Evolutionary conservation across 2,113 vertebrate genomes (phyloP).

Genomic region (Chamaetylas fuelleborni): DNA sequence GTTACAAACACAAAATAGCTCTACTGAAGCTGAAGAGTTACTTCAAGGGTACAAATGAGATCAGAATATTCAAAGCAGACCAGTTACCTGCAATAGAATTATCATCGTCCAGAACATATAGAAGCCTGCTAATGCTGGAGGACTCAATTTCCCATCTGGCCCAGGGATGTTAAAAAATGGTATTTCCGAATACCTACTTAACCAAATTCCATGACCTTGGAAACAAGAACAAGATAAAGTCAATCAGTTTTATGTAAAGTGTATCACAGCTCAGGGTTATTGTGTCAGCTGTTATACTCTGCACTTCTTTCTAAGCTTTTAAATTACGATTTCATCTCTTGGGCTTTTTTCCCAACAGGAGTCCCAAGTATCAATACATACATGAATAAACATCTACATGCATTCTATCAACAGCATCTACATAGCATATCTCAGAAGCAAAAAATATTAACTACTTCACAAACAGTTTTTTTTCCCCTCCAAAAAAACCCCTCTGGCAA

Average conservation of each 20-base stretch:
- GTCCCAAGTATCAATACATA: not conserved
- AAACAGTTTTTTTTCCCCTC: not conserved
- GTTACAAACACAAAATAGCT: not conserved
- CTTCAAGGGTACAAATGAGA: not conserved
- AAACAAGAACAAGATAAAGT: conserved; percentile 26
- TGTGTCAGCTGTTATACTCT: not conserved
- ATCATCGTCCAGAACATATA: conserved; percentile 98
- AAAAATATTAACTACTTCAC: not conserved
- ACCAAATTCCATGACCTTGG: conserved; percentile 89
- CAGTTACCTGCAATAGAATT: conserved; percentile 91
- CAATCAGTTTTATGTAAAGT: not conserved
- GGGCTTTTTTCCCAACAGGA: not conserved
- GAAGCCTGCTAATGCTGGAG: conserved; percentile 83
- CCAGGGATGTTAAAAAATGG: conserved; percentile 77
- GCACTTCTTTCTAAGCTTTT: not conserved
- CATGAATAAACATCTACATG: not conserved
- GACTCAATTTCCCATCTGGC: conserved; percentile 47
- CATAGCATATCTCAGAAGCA: not conserved
- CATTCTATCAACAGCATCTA: not conserved
- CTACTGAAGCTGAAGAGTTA: not conserved
- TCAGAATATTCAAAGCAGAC: not conserved
- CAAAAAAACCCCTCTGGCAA: not conserved
- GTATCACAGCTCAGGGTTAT: not conserved
- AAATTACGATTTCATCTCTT: not conserved
- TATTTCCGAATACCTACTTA: conserved; percentile 67